A percentile compares a stretch with the other conserved stretches of the same genome.
phyloP scores from a whole-genome alignment of 2,113 vertebrate genomes.

The Accipiter virgatus region DNA sequence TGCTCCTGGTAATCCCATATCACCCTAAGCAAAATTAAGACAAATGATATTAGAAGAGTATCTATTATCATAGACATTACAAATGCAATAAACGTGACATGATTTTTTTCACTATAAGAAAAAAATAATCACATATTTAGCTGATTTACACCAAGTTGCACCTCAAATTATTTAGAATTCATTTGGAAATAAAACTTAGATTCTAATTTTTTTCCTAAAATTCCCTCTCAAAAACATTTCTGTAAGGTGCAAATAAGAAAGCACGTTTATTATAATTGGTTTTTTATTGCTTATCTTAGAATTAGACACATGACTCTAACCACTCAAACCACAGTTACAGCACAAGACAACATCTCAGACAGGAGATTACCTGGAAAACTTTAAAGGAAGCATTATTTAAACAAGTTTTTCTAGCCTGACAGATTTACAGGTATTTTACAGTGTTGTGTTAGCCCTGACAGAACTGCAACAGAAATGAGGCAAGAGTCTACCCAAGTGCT shows the following conservation, averaged over 20 bases:
- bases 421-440: not conserved
- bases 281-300: not conserved
- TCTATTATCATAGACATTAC: not conserved
- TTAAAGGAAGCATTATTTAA: not conserved
- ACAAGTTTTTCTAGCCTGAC: not conserved
- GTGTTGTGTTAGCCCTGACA: not conserved
- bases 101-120: not conserved
- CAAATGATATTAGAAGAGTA: slow-evolving; percentile 35
- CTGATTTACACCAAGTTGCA: not conserved
- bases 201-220: not conserved
- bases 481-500: not conserved
- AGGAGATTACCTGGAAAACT: not conserved
- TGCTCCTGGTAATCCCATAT: slow-evolving; percentile 84
- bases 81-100: not conserved
- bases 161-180: not conserved
- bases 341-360: not conserved
- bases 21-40: slow-evolving; percentile 80
- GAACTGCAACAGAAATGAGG: not conserved
- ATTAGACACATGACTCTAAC: not conserved
- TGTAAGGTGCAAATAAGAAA: not conserved
- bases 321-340: not conserved
- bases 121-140: not conserved
- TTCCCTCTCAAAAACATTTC: not conserved
- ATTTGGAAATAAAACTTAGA: not conserved
- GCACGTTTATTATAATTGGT: not conserved